Conservation (phyloP, 2,797 vertebrate species). For the Falco naumanni region DNA sequence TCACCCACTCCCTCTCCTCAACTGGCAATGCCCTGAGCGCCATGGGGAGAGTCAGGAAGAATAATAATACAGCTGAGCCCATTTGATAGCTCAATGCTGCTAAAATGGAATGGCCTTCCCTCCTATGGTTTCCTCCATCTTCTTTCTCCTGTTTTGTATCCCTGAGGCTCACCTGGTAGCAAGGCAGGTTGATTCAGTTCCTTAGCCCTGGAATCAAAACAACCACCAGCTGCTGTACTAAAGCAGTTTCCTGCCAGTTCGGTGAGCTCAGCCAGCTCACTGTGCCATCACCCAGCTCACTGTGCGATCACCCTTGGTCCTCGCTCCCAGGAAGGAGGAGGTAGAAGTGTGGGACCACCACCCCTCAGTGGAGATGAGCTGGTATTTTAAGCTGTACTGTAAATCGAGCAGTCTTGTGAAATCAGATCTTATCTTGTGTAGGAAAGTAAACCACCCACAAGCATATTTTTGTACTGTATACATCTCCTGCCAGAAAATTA, state of each 20-base stretch:
- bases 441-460: neutral
- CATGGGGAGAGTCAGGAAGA: neutral
- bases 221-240: neutral
- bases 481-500: neutral
- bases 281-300: too few relatives aligned
- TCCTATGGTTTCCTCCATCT: neutral
- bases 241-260: neutral
- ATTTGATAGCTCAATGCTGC: neutral
- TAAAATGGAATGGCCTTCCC: neutral
- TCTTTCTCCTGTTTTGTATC: neutral
- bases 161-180: neutral
- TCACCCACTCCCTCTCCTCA: neutral
- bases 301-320: accelerated
- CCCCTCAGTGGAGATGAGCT: neutral
- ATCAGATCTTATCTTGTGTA: neutral
- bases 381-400: neutral
- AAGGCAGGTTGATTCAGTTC: neutral
- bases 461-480: neutral
- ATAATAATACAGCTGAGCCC: neutral
- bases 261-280: neutral
- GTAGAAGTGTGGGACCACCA: neutral
- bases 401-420: neutral
- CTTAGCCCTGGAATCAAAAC: neutral
- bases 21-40: neutral
- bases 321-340: neutral